These are phyloP conservation scores for Junco hyemalis DNA, from an alignment of 2,113 vertebrate species.

Conservation along the genomic window DNA sequence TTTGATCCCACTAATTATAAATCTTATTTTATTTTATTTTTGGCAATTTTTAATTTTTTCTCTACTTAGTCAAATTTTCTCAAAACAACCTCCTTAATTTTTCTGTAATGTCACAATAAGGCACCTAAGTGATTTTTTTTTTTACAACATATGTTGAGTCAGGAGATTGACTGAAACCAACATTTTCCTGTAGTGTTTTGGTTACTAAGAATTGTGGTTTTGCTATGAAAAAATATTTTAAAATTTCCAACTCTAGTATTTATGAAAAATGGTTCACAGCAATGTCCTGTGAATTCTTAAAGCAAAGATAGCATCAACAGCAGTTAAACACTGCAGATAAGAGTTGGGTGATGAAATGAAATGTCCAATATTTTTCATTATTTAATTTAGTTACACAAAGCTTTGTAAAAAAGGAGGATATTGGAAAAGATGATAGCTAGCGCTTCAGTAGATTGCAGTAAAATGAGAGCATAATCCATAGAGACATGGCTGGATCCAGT, in stretches of 20 bases:
- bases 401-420: not conserved
- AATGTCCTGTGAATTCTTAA: not conserved
- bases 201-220: not conserved
- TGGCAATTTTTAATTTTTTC: not conserved
- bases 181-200: not conserved
- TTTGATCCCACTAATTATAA: not conserved
- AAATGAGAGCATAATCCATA: not conserved
- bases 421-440: not conserved
- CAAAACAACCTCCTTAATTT: not conserved
- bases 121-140: not conserved
- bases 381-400: not conserved
- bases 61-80: not conserved
- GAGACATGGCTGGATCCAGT: not conserved
- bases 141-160: not conserved
- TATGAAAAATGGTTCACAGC: not conserved
- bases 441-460: not conserved
- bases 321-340: not conserved
- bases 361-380: not conserved
- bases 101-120: not conserved
- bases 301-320: not conserved
- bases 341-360: not conserved
- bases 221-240: not conserved
- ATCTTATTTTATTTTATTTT: not conserved
- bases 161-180: not conserved
- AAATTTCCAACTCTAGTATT: not conserved